Evolutionary conservation across 2,113 vertebrate species (phyloP).

Genomic region (Bostrychus sinensis): DNA sequence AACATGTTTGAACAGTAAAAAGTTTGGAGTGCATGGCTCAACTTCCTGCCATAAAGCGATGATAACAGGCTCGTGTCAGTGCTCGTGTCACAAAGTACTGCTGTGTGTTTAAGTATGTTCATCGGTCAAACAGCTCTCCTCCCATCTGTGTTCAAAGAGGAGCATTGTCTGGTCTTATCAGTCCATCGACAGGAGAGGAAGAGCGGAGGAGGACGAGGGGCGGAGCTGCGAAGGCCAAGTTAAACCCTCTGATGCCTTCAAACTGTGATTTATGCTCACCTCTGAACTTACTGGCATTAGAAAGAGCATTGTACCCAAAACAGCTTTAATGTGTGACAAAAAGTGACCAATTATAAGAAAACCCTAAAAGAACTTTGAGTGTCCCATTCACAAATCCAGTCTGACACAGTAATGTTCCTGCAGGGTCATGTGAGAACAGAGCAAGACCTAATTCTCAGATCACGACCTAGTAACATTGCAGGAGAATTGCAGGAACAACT

Average conservation of each 20-base stretch:
- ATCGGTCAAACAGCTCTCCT: constrained; percentile 50
- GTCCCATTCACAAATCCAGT: no score
- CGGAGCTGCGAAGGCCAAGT: constrained; percentile 43
- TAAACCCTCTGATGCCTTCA: constrained; percentile 53
- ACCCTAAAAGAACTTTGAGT: no score
- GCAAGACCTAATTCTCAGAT: no score
- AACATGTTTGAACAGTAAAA: constrained; percentile 4
- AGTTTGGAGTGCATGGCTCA: constrained; percentile 56
- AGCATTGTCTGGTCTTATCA: constrained; percentile 75
- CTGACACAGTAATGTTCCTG: no score
- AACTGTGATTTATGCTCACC: constrained; percentile 63
- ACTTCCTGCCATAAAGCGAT: constrained; percentile 77
- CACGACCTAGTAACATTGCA: no score
- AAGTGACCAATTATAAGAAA: no score
- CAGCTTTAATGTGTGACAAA: constrained; percentile 11
- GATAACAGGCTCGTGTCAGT: constrained; percentile 63
- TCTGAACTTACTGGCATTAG: constrained; percentile 32
- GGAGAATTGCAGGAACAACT: no score
- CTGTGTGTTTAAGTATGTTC: constrained; percentile 4
- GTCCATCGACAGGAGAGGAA: constrained; percentile 60
- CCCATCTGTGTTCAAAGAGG: constrained; percentile 60
- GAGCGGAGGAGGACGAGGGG: constrained; percentile 6
- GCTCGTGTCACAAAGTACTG: constrained; percentile 51
- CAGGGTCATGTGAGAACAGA: no score
- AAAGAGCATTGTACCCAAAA: background rate